Conservation (phyloP, 2,888 invertebrate genomes). For the Polydrusus cervinus region DNA sequence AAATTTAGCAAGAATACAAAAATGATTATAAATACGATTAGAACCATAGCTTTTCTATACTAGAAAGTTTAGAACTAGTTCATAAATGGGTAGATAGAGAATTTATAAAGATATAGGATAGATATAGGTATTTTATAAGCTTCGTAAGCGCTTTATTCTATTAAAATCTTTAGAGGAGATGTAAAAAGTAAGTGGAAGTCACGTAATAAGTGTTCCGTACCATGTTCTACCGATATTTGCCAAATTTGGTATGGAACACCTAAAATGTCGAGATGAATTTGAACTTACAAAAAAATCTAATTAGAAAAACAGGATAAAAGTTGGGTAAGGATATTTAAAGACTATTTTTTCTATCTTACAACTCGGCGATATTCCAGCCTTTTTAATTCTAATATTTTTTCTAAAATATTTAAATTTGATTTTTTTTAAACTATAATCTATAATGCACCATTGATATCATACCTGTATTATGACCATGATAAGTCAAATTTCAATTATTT, state of each 20-base stretch:
- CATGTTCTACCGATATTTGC: not conserved
- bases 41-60: slow-evolving; percentile 35
- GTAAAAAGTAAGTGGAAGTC: not conserved
- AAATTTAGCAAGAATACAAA: slow-evolving; percentile 42
- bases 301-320: too few species aligned
- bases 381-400: not conserved
- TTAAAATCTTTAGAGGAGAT: not conserved
- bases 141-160: not conserved
- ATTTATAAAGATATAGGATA: not conserved
- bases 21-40: slow-evolving; percentile 31
- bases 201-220: too few species aligned
- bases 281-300: too few species aligned
- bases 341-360: slow-evolving; percentile 14
- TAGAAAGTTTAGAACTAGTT: not conserved
- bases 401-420: slow-evolving; percentile 9
- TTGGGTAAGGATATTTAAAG: not conserved
- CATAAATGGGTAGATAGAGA: not conserved
- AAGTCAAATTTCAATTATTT: not conserved
- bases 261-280: not conserved
- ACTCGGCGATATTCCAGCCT: slow-evolving; percentile 28
- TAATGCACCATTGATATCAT: slow-evolving; percentile 24
- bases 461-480: slow-evolving; percentile 19
- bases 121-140: not conserved
- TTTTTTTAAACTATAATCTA: not conserved
- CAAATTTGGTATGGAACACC: too few species aligned